Evolutionary conservation across 2,113 vertebrate species (phyloP), one percentile per base, ranked within the genome.

Genomic region (Ctenomys sociabilis): DNA sequence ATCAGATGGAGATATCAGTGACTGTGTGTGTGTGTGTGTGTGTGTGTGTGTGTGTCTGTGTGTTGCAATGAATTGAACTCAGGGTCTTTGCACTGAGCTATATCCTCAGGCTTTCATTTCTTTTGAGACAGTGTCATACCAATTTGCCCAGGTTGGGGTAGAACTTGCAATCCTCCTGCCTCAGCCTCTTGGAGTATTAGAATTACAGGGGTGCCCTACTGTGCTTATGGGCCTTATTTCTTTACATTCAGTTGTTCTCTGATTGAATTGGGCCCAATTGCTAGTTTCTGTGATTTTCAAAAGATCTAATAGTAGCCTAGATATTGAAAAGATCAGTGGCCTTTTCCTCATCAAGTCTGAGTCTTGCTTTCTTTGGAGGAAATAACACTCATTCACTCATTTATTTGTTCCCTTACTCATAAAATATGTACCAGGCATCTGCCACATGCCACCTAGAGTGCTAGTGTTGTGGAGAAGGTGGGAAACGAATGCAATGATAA

Each of bases 231-330:
- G 43, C 75, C 75, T 80, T 30, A 80, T 52, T 54, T 86, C 35
- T 87, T 85, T 80, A 73, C 75, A 81, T 3, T 91, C 40, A 37
- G 8, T 84, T 85, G 4, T 70, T 93, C 84, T 93, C 94, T 82
- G 78, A 43, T 45, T 52, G 28, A 77, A 68, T 75, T 85, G 16
- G 10, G 2, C 5, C 14, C 40, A 87, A 57, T 70, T 66, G 3
- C 32, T 54, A 40, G 26, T 63, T 90, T 92, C 57, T 87, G 14
- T 66, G 32, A 30, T 87, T 90, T 80, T 83, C 80, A 30, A 84
- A 59, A 63, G 11, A 32, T 54, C 17, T 5, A 91, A 75, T 22
- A 59, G 12, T 3, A 87, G 43, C 37, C n/a, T 45, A 68, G 16
- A 30, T 57, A 35, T 43, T 91, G 19, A 77, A 77, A 77, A 85